Evolutionary conservation across 2,113 vertebrate genomes (phyloP).

Genomic region (Phylloscopus whistleri): DNA sequence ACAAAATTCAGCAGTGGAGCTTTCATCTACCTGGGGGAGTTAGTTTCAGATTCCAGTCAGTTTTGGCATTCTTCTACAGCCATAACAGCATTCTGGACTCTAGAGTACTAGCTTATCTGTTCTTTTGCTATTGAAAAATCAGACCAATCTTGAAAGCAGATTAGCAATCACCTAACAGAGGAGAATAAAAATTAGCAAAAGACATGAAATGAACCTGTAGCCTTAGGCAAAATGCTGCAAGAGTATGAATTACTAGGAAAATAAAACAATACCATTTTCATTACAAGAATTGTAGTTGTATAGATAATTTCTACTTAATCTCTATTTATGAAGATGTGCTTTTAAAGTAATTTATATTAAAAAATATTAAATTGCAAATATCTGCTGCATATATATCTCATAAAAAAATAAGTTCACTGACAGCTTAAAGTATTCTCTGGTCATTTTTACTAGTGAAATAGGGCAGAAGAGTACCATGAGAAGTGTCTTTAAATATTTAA

Average conservation of each 20-base stretch:
- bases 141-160: neutral
- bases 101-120: neutral
- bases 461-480: neutral
- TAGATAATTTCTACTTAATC: neutral
- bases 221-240: neutral
- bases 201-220: neutral
- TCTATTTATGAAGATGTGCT: neutral
- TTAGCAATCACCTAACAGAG: neutral
- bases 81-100: neutral
- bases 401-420: neutral
- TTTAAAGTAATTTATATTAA: neutral
- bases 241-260: neutral
- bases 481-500: neutral
- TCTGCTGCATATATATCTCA: neutral
- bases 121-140: neutral
- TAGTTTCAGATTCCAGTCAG: neutral
- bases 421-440: neutral
- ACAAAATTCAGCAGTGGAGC: fast-evolving
- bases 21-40: neutral
- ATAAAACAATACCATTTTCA: neutral
- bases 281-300: neutral
- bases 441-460: neutral
- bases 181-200: neutral
- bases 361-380: neutral
- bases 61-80: neutral